Conservation (phyloP, 2,113 vertebrate genomes). For the Empidonax alnorum region DNA sequence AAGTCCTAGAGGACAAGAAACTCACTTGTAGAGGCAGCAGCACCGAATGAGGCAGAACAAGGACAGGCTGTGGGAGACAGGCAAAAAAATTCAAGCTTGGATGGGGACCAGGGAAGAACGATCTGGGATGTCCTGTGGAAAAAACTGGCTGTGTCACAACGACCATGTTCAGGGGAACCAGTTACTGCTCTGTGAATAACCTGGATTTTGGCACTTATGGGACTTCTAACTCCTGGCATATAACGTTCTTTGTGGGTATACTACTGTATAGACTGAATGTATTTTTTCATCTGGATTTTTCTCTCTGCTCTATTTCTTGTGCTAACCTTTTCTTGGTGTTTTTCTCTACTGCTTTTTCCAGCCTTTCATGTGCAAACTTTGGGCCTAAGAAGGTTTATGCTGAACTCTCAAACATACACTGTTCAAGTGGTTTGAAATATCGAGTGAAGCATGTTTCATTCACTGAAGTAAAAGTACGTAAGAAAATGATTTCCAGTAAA, state of each 20-base stretch:
- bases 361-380: slow-evolving; percentile 3
- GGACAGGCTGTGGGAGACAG: not conserved
- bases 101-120: slow-evolving; percentile 28
- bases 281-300: slow-evolving; percentile 39
- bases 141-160: slow-evolving; percentile 11
- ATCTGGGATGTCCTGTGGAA: slow-evolving; percentile 8
- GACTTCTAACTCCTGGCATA: not conserved
- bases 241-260: not conserved
- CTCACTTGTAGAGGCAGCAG: not conserved
- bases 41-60: slow-evolving; percentile 15
- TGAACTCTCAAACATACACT: not conserved
- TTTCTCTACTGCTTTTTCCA: slow-evolving; percentile 35
- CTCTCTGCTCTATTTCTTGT: slow-evolving; percentile 46
- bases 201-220: slow-evolving; percentile 7
- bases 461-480: not conserved
- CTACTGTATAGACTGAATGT: not conserved
- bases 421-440: not conserved
- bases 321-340: slow-evolving; percentile 26
- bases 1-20: not conserved
- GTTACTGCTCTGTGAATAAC: not conserved
- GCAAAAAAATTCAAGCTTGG: not conserved
- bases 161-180: not conserved
- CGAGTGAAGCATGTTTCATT: slow-evolving; percentile 7
- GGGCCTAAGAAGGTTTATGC: not conserved
- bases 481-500: not conserved